Evolutionary conservation across 2,888 invertebrate species (phyloP).

Genomic region (Parasteatoda lunata): DNA sequence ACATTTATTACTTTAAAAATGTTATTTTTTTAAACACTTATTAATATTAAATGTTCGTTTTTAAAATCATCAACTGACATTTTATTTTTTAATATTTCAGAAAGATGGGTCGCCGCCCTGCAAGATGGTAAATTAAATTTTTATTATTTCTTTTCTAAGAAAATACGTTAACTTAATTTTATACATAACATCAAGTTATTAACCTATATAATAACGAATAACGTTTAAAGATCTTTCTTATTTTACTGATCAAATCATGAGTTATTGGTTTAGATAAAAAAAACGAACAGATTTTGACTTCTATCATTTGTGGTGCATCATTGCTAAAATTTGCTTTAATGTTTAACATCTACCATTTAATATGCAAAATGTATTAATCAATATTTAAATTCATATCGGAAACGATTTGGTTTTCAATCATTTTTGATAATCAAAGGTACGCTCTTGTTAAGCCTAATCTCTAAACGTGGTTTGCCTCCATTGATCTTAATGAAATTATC

Average conservation of each 20-base stretch:
- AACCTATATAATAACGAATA: not conserved
- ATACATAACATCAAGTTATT: not conserved
- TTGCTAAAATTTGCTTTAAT: too few relatives aligned
- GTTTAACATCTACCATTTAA: too few relatives aligned
- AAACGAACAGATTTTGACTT: too few relatives aligned
- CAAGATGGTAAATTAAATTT: slow-evolving; percentile 88
- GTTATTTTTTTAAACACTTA: not conserved
- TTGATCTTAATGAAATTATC: too few relatives aligned
- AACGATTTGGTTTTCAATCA: too few relatives aligned
- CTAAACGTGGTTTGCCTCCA: too few relatives aligned
- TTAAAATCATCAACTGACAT: not conserved
- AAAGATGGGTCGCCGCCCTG: slow-evolving; percentile 98
- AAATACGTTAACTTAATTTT: not conserved
- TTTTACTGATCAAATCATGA: too few relatives aligned
- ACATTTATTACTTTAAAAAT: not conserved
- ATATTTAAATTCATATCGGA: too few relatives aligned
- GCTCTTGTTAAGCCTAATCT: too few relatives aligned
- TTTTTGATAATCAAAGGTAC: too few relatives aligned
- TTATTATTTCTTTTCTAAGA: slow-evolving; percentile 55
- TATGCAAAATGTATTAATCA: too few relatives aligned
- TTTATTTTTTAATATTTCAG: slow-evolving; percentile 23
- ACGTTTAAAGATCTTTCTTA: not conserved
- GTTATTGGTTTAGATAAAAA: not conserved
- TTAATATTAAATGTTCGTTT: not conserved
- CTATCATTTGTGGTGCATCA: too few relatives aligned